Percentiles rank a stretch among this genome's conserved stretches.
These are phyloP conservation scores for Boleophthalmus pectinirostris DNA, from an alignment of 2,113 vertebrate genomes.

Conservation along the genomic window DNA sequence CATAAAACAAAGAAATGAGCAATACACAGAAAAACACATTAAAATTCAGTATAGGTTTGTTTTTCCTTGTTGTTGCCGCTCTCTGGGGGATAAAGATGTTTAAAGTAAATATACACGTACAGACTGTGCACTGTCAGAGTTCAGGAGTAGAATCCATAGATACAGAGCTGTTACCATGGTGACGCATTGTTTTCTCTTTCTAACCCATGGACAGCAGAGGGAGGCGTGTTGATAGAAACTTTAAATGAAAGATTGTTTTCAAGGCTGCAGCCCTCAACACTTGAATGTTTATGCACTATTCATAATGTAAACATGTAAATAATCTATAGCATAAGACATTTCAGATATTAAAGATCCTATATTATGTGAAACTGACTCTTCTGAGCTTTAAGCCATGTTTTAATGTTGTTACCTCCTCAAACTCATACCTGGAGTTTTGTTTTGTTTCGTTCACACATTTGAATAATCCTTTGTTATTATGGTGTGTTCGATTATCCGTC, in stretches of 20 bases:
- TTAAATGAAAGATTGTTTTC: not conserved
- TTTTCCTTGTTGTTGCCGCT: not conserved
- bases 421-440: no score
- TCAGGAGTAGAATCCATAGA: slow-evolving; percentile 16
- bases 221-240: not conserved
- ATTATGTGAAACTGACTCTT: no score
- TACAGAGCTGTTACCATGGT: slow-evolving; percentile 43
- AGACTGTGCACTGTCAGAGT: slow-evolving; percentile 4
- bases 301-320: not conserved
- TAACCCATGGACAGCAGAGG: not conserved
- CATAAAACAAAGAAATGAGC: not conserved
- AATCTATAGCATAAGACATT: not conserved
- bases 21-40: not conserved
- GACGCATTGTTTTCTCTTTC: slow-evolving; percentile 9
- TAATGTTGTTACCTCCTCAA: no score
- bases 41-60: not conserved
- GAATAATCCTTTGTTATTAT: no score
- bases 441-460: no score
- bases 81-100: not conserved
- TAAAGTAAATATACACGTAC: slow-evolving; percentile 12
- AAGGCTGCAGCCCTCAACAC: no score
- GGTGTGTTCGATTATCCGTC: no score
- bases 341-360: no score
- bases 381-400: no score
- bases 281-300: not conserved